phyloP scores from a whole-genome alignment of 2,888 invertebrate species.

The Eupithecia pulchellata region DNA sequence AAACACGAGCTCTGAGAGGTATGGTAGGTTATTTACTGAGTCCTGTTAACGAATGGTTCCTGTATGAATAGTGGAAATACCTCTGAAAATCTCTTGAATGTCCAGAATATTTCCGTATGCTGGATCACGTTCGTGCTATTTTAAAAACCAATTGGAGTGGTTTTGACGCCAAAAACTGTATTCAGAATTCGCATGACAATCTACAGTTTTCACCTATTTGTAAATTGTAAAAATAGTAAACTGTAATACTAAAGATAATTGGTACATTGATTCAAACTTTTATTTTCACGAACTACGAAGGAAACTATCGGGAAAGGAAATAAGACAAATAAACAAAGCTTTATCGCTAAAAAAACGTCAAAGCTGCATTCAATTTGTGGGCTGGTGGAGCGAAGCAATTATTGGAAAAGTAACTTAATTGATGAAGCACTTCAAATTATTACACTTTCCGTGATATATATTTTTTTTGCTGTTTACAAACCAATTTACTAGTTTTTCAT shows the following conservation, averaged over 20 bases:
- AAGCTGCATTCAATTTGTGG: conserved; percentile 51
- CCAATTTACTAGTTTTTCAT: neutral
- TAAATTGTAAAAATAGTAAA: neutral
- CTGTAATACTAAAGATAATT: neutral
- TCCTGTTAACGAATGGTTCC: conserved; percentile 2
- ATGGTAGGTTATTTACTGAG: neutral
- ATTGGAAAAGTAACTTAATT: conserved; percentile 69
- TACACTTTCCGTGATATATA: conserved; percentile 26
- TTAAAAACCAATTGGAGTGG: neutral
- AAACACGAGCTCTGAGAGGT: neutral
- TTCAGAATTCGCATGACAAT: neutral
- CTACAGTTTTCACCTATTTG: neutral
- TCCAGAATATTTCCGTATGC: conserved; percentile 37
- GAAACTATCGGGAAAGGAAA: neutral
- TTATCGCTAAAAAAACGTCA: conserved; percentile 51
- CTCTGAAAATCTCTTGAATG: conserved; percentile 50
- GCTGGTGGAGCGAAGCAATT: conserved; percentile 62
- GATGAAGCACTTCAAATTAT: conserved; percentile 59
- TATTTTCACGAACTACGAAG: neutral
- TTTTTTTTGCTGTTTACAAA: conserved; percentile 7
- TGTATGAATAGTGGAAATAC: neutral
- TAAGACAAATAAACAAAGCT: neutral
- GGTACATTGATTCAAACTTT: neutral
- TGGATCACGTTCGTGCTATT: neutral
- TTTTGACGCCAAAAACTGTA: neutral